phyloP scores from a whole-genome alignment of 1,140 invertebrate genomes.

The Bombyx mandarina region DNA sequence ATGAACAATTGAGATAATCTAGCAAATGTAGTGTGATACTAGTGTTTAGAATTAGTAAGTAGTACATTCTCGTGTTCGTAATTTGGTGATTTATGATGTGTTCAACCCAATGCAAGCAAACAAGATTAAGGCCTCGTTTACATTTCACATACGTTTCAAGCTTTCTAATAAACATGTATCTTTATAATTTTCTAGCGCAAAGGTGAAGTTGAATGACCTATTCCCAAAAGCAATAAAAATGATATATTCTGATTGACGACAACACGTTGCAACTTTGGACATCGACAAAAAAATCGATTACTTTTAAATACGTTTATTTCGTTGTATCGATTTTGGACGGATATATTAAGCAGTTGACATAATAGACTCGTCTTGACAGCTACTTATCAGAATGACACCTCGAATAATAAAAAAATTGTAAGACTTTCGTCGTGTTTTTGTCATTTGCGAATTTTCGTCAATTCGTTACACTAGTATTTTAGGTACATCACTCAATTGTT shows the following conservation, averaged over 20 bases:
- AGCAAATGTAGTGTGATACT: too few species aligned
- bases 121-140: too few species aligned
- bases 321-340: too few species aligned
- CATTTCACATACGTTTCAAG: background rate
- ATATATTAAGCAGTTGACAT: too few species aligned
- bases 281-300: background rate
- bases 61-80: too few species aligned
- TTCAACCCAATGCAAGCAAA: too few species aligned
- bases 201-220: slow-evolving; percentile 18
- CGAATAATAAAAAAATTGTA: slow-evolving; percentile 17
- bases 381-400: slow-evolving; percentile 3
- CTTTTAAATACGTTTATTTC: background rate
- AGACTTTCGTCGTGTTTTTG: slow-evolving; percentile 28
- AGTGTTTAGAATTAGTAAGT: too few species aligned
- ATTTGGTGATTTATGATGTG: too few species aligned
- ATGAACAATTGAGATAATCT: too few species aligned
- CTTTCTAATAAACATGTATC: slow-evolving; percentile 26
- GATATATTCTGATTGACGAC: background rate
- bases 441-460: slow-evolving; percentile 9
- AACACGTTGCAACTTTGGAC: background rate
- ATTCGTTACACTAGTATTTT: too few species aligned
- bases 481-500: too few species aligned
- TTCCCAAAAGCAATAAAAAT: slow-evolving; percentile 18
- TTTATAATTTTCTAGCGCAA: slow-evolving; percentile 19
- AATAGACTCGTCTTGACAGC: too few species aligned